Conservation (phyloP, 2,113 vertebrate genomes). For the Numida meleagris region DNA sequence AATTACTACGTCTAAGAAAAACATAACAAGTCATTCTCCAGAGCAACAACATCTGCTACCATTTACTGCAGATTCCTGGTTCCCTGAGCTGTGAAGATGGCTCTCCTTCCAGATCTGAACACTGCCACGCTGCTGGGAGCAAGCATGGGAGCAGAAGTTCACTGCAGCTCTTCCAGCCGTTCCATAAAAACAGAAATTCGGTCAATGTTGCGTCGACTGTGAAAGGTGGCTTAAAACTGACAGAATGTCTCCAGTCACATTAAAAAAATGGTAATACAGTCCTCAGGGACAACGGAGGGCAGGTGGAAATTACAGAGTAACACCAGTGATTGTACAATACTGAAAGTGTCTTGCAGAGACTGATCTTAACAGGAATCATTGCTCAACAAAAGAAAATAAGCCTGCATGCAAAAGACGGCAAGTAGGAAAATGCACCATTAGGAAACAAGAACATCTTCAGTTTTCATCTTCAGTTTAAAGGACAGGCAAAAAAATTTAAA, state of each 20-base stretch:
- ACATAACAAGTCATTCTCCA: not conserved
- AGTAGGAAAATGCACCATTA: not conserved
- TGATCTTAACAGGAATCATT: not conserved
- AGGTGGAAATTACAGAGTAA: not conserved
- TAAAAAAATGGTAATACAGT: not conserved
- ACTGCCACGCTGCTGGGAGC: not conserved
- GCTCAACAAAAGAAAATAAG: not conserved
- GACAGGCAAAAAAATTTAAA: not conserved
- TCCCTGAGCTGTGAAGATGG: not conserved
- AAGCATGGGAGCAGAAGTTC: not conserved
- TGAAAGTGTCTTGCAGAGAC: not conserved
- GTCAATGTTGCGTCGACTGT: not conserved
- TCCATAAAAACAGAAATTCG: conserved; percentile 10
- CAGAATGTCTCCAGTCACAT: not conserved
- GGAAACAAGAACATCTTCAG: not conserved
- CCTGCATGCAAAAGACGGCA: not conserved
- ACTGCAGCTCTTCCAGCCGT: not conserved
- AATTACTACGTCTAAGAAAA: not conserved
- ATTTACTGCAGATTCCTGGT: not conserved
- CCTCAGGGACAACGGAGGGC: not conserved
- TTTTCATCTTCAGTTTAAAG: not conserved
- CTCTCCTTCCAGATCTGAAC: not conserved
- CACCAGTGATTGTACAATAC: not conserved
- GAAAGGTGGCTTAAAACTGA: not conserved
- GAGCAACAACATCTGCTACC: not conserved